Evolutionary conservation across 2,888 invertebrate genomes (phyloP).

Genomic region (Linyphia triangularis): DNA sequence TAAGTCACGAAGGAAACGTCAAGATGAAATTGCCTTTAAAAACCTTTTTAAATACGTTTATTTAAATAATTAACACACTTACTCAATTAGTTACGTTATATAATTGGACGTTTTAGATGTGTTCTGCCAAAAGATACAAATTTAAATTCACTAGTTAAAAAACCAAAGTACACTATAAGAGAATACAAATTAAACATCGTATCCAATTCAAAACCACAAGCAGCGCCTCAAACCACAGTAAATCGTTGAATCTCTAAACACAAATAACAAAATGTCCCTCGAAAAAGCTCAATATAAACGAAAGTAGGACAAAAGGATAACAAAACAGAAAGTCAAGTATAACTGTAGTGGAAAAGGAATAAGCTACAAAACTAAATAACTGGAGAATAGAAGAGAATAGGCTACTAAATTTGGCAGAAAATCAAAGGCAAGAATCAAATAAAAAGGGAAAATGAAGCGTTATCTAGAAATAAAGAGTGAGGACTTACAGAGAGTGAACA

Average conservation of each 20-base stretch:
- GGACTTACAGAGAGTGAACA: conserved; percentile 14
- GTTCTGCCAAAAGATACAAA: too few relatives aligned
- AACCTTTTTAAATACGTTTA: too few relatives aligned
- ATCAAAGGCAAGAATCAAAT: conserved; percentile 22
- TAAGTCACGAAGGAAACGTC: too few relatives aligned
- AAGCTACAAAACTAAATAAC: background rate
- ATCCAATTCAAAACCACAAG: background rate
- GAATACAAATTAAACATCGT: too few relatives aligned
- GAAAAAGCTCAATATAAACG: background rate
- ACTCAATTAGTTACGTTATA: too few relatives aligned
- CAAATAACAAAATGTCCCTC: background rate
- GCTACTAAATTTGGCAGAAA: conserved; percentile 39
- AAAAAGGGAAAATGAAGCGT: conserved; percentile 9
- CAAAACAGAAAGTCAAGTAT: background rate
- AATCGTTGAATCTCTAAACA: background rate
- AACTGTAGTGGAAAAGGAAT: background rate
- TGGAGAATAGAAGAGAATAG: background rate
- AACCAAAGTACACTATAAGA: too few relatives aligned
- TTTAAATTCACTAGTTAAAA: too few relatives aligned
- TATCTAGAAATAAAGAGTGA: background rate
- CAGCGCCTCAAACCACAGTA: background rate
- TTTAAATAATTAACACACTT: too few relatives aligned
- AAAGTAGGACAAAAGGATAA: background rate
- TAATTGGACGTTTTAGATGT: too few relatives aligned
- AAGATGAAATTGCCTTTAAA: too few relatives aligned